Conservation (phyloP, 2,888 invertebrate species). For the Lasioglossum figueresi region DNA sequence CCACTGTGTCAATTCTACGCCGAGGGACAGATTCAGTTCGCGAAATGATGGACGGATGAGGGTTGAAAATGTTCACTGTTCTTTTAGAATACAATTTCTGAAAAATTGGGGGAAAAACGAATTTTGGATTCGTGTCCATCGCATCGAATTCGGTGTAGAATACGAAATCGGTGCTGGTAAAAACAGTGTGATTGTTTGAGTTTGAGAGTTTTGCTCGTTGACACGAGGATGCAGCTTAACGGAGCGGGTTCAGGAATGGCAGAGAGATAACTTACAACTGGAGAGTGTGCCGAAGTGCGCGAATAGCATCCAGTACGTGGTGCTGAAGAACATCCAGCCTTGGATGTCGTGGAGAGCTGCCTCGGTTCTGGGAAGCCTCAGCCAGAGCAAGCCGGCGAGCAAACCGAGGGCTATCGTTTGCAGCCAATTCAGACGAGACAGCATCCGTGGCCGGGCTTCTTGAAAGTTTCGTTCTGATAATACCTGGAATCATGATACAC, state of each 20-base stretch:
- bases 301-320: constrained; percentile 93
- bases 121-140: too few species aligned
- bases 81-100: too few species aligned
- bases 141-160: too few species aligned
- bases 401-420: constrained; percentile 90
- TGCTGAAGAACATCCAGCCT: constrained; percentile 94
- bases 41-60: too few species aligned
- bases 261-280: constrained; percentile 88
- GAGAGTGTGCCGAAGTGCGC: constrained; percentile 91
- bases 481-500: constrained; percentile 82
- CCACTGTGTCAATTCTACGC: too few species aligned
- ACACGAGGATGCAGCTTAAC: background rate
- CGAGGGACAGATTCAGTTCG: too few species aligned
- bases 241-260: background rate
- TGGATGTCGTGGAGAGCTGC: constrained; percentile 91
- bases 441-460: constrained; percentile 90
- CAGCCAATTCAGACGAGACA: constrained; percentile 91
- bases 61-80: too few species aligned
- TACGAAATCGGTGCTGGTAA: too few species aligned
- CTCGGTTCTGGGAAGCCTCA: constrained; percentile 90
- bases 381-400: constrained; percentile 91
- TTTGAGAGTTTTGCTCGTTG: background rate
- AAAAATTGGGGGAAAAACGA: too few species aligned
- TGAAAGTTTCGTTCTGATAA: constrained; percentile 91
- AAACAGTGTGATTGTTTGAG: too few species aligned